These are phyloP conservation scores for Ptilorrhoa leucosticta DNA, from an alignment of 2,113 vertebrate genomes.

Conservation along the genomic window DNA sequence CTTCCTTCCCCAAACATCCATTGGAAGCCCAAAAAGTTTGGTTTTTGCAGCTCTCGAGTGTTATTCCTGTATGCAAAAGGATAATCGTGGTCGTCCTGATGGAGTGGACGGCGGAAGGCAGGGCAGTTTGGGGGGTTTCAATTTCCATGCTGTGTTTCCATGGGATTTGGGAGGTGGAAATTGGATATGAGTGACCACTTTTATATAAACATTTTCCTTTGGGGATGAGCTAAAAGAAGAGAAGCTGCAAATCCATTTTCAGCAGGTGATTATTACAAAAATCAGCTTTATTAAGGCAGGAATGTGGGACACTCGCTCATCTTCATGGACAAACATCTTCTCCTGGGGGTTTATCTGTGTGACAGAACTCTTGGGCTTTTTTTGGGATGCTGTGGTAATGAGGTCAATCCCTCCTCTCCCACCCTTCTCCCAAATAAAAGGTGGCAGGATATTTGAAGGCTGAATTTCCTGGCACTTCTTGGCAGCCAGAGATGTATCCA, in stretches of 20 bases:
- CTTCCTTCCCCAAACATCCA: not conserved
- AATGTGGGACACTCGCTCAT: not conserved
- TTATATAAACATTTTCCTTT: not conserved
- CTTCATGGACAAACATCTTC: not conserved
- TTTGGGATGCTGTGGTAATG: not conserved
- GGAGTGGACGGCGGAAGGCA: not conserved
- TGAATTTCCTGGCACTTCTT: not conserved
- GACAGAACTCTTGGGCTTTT: not conserved
- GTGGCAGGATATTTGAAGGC: not conserved
- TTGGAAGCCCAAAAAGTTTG: not conserved
- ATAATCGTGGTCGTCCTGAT: fast-evolving
- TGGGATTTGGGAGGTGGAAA: not conserved
- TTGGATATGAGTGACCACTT: not conserved
- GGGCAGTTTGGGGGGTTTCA: not conserved
- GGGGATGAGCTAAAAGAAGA: not conserved
- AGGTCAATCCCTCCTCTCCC: not conserved
- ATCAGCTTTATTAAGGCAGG: not conserved
- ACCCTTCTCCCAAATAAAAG: not conserved
- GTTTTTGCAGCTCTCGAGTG: not conserved
- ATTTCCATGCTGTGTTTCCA: fast-evolving
- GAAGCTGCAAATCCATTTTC: not conserved
- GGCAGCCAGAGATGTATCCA: not conserved
- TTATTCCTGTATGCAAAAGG: not conserved
- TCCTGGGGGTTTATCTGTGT: not conserved
- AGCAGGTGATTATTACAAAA: not conserved